Conservation (phyloP, 2,113 vertebrate genomes). For the Melanerpes aurifrons region DNA sequence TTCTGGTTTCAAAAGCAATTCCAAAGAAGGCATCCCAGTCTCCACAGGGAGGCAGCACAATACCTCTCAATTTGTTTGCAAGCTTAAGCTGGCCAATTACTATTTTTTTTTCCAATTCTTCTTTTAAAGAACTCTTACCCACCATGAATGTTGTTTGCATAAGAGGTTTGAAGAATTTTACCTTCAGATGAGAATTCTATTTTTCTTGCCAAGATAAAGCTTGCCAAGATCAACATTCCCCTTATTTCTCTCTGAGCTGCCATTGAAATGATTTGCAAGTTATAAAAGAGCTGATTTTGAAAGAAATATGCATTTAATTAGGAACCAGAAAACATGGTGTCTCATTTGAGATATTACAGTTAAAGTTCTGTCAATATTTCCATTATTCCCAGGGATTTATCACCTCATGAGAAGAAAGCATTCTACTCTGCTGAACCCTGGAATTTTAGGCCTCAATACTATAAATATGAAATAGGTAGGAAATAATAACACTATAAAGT, state of each 20-base stretch:
- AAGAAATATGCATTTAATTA: slow-evolving; percentile 65
- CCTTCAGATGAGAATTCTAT: slow-evolving; percentile 37
- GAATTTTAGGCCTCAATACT: background rate
- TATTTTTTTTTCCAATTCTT: background rate
- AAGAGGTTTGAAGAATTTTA: slow-evolving; percentile 39
- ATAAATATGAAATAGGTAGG: slow-evolving; percentile 20
- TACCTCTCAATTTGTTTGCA: slow-evolving; percentile 17
- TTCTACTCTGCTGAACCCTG: background rate
- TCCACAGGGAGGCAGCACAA: slow-evolving; percentile 74
- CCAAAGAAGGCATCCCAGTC: background rate
- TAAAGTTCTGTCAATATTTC: slow-evolving; percentile 28
- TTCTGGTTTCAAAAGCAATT: background rate
- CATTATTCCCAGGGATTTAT: slow-evolving; percentile 50
- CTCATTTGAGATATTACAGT: slow-evolving; percentile 11
- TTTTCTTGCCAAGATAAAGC: slow-evolving; percentile 11
- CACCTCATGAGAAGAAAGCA: slow-evolving; percentile 17
- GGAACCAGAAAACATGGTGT: slow-evolving; percentile 35
- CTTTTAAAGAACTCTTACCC: background rate
- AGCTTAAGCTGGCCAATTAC: background rate
- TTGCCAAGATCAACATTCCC: slow-evolving; percentile 47
- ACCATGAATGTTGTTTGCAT: background rate
- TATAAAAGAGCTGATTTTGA: slow-evolving; percentile 14
- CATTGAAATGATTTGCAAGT: slow-evolving; percentile 52
- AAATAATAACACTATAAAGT: background rate
- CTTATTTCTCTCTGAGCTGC: slow-evolving; percentile 42